A percentile compares a stretch with the other conserved stretches of the same genome.
Evolutionary conservation across 2,797 vertebrate species (phyloP).

Genomic region (Alcedo quadribrachys): DNA sequence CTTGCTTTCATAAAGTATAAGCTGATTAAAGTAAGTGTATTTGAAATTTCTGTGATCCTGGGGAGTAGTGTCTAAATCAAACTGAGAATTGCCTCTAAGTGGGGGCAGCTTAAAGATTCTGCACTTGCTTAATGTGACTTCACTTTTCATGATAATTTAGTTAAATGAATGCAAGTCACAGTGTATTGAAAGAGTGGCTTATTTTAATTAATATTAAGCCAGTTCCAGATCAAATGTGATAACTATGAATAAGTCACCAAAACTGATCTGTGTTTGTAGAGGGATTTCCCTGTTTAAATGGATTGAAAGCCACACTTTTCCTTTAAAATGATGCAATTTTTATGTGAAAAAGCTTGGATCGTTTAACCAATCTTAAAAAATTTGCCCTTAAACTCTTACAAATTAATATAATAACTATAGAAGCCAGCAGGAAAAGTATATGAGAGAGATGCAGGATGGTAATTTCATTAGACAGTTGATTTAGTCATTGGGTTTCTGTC

Average conservation of each 20-base stretch:
- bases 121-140: background rate
- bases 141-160: background rate
- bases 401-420: background rate
- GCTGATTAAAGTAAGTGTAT: background rate
- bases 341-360: background rate
- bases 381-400: background rate
- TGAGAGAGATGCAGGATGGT: background rate
- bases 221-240: background rate
- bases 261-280: background rate
- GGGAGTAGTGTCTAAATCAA: background rate
- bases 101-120: background rate
- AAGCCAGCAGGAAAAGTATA: background rate
- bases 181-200: background rate
- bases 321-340: background rate
- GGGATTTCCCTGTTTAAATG: background rate
- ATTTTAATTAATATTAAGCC: conserved; percentile 19
- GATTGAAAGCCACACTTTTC: background rate
- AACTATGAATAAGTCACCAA: background rate
- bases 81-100: background rate
- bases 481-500: background rate
- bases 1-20: background rate
- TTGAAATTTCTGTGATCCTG: background rate
- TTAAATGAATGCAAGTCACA: background rate
- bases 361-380: background rate
- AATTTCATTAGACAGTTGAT: background rate